Evolutionary conservation across 2,797 vertebrate genomes (phyloP), one percentile per base, ranked within the genome.

Genomic region (Lepilemur septentrionalis): DNA sequence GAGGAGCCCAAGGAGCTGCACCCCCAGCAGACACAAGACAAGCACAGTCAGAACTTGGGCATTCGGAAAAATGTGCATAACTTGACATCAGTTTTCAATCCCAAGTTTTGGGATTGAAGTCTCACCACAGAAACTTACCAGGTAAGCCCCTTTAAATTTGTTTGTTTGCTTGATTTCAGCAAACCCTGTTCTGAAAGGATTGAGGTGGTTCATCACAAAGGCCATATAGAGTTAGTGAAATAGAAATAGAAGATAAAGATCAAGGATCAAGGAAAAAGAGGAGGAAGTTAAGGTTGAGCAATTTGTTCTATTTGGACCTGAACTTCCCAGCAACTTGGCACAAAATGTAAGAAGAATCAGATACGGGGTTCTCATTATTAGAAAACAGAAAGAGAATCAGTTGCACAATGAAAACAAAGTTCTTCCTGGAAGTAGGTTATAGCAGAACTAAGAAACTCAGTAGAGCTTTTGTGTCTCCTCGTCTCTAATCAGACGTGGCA

Each of bases 181-280:
- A 30, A n/a, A 30, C 0, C 4, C 83, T 83, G 55, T 75, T 46
- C 59, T 65, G 15, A 89, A 94, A 85, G 32, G 8, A 32, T 11
- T 32, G 67, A 96, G 17, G 73, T 38, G 14, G 20, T 30, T 92
- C 50, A 32, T 92, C 35, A 15, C 55, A 85, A 78, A 69, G 73
- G n/a, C 12, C 48, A 6, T 2, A 23, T 1, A 28, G 20, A 75
- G 25, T 73, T 41, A 14, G 43, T 25, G 48, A 79, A 79, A 78
- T 55, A 61, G 93, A 95, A 94, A 63, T 10, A 9, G n/a, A 61
- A 89, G 89, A 89, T 75, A 94, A 67, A 79, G 28, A 95, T 91
- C 97, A 96, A 88, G 93, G 70, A 59, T 91, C 96, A 96, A 91
- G 95, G 75, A 59, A 81, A 76, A 83, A 46, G 35, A 94, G 65